Base-by-base conservation (phyloP, 23 tunicate genomes). In the Ascidia mentula region DNA sequence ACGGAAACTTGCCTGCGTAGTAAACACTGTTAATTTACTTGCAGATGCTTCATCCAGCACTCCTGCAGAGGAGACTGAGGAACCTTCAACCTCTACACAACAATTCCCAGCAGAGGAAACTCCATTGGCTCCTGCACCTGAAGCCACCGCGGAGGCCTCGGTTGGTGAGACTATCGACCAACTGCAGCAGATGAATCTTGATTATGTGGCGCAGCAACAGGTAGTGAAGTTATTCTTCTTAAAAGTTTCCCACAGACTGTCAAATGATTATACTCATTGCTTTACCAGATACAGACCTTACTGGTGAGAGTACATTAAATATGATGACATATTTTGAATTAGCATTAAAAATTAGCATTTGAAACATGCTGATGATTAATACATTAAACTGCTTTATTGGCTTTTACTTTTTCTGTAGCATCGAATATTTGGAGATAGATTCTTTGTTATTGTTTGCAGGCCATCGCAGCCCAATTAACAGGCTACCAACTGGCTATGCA, bases 401-500 rank as follows among this genome's bases (percentile, higher is more conserved):
- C n/a, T n/a, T n/a, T n/a, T 45, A 45, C 60, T 45, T 15, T 45
- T 15, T 45, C 17, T 18, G 17, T 45, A 15, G 60, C 60, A 45
- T 18, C 17, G 17, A 15, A 17, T 15, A 45, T 18, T 45, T 15
- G 17, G 60, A 15, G 60, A 17, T 45, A 15, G 18, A 45, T 45
- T 22, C 34, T 17, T 9, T 18, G 36, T 71, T 33, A 6, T 36
- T 28, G 18, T 7, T 71, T 18, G 18, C 74, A 83, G 87, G 76
- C 61, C 17, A 60, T 83, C 0, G 82, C 81, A 40, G 82, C 86
- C 6, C 86, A 77, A 32, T 46, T 85, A 34, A 85, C 81, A 12
- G 73, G 77, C 0, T 85, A 85, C 36, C 89, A 85, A 39, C 72
- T 85, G 37, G 82, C 89, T 7, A 59, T 65, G 46, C 87, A 82